Conservation (phyloP, 2,113 vertebrate genomes). For the Alectura lathami region DNA sequence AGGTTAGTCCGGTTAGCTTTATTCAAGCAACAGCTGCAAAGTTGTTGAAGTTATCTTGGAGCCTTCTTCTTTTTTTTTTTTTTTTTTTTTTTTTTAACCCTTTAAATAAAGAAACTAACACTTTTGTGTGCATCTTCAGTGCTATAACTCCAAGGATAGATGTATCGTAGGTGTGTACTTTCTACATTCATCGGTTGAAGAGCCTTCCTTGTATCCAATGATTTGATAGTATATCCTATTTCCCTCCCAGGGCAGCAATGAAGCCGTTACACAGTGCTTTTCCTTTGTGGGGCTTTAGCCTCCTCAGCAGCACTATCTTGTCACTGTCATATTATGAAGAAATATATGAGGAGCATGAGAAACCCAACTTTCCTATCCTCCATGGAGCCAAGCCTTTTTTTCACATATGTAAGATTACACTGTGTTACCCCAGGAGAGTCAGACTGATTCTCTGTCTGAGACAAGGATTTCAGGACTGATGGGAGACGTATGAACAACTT, state of each 20-base stretch:
- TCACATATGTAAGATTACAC: neutral
- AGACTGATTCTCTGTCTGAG: neutral
- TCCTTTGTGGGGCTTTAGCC: neutral
- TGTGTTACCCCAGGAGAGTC: neutral
- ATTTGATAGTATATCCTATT: neutral
- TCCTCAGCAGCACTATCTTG: neutral
- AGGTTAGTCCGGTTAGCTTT: neutral
- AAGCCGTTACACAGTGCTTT: neutral
- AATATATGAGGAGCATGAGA: neutral
- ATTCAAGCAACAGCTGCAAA: neutral
- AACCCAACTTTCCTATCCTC: neutral
- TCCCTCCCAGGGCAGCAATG: neutral
- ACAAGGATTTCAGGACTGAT: neutral
- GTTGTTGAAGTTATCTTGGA: neutral
- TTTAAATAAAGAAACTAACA: neutral
- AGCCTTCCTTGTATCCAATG: neutral
- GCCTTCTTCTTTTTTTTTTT: neutral
- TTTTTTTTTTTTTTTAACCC: neutral
- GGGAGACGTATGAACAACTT: neutral
- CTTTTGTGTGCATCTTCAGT: neutral
- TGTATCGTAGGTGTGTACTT: neutral
- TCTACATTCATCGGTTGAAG: neutral
- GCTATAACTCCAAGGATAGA: neutral
- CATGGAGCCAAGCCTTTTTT: neutral
- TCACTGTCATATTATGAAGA: neutral